Base-by-base conservation (phyloP, 2,888 invertebrate species). In the Phorcus lineatus region DNA sequence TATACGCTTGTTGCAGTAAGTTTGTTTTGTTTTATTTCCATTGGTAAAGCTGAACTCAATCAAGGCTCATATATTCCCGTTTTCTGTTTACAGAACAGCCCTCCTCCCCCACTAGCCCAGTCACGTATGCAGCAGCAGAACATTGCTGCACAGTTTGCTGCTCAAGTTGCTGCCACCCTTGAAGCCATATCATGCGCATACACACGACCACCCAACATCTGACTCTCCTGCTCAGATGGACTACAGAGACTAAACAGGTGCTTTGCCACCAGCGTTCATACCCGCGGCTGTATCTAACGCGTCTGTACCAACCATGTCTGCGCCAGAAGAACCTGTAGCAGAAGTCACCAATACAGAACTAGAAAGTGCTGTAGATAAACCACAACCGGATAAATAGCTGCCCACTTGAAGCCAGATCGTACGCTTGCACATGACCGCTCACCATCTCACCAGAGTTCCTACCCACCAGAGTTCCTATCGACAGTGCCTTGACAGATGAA, bases 71-170 rank as follows among this genome's bases (percentile, higher is more conserved):
- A 7, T 47, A 1, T 47, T 47, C 47, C 47, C 13, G n/a, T n/a
- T 47, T 47, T 47, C 6, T 47, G 6, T 11, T 47, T 36, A 4
- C 78, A 83, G 82, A 76, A 78, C n/a, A 77, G 52, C 4, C 36
- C 80, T 19, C 78, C 81, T 55, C 74, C 83, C n/a, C 47, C 47
- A 1, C 47, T 1, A 47, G 47, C 47, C 47, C 47, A 47, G 13
- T 47, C 47, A 74, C 77, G 36, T 13, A 6, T 47, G 47, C 47
- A 47, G 11, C 36, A 36, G 36, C 83, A 82, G 82, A 86, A 86
- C 54, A 88, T 90, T 53, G 87, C 87, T 52, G 89, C 89, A 3
- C 84, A 88, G 84, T 89, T 90, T 86, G 89, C 89, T 16, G 88
- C 88, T 7, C 86, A 88, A 77, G 89, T 90, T 6, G 89, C 90